phyloP scores from a whole-genome alignment of 92 coral and sea anemone genomes.

The Porites evermanni region DNA sequence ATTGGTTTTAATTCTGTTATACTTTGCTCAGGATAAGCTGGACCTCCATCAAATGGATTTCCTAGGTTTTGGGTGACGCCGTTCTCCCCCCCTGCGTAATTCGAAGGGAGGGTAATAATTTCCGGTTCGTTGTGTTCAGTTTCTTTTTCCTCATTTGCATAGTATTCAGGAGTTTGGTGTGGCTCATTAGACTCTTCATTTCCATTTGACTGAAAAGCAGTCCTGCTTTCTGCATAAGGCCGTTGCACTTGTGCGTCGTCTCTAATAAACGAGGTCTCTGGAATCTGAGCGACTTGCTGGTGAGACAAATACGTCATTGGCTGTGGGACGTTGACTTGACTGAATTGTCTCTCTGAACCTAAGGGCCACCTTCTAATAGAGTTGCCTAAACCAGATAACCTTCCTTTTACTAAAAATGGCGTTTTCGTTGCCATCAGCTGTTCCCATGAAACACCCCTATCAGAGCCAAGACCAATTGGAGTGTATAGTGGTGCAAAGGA shows the following conservation, averaged over 20 bases:
- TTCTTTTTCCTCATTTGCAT: background rate
- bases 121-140: background rate
- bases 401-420: background rate
- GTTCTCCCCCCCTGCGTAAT: background rate
- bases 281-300: constrained; percentile 5
- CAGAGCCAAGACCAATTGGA: background rate
- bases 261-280: background rate
- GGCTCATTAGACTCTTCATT: background rate
- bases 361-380: background rate
- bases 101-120: background rate
- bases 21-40: background rate
- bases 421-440: background rate
- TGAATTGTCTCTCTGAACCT: background rate
- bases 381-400: background rate
- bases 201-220: background rate
- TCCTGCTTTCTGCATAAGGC: background rate
- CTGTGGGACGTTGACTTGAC: background rate
- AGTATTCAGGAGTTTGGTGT: background rate
- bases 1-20: background rate
- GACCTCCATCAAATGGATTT: background rate
- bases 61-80: background rate
- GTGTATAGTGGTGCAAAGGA: background rate
- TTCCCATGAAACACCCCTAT: background rate
- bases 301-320: constrained; percentile 1
- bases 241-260: background rate